Evolutionary conservation across 2,888 invertebrate species (phyloP).

Genomic region (Trisateles emortualis): DNA sequence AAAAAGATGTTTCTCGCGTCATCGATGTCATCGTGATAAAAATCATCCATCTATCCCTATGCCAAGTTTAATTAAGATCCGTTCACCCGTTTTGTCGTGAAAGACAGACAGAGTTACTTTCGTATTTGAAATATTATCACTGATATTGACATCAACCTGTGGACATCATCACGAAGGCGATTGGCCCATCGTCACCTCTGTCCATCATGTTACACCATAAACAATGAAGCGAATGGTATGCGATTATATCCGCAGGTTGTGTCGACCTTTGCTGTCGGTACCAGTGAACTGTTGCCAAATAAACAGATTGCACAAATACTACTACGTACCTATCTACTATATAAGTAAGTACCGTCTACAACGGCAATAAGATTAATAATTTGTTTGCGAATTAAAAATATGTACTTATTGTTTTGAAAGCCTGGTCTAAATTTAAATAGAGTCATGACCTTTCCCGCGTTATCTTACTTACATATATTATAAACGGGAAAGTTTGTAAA

Average conservation of each 20-base stretch:
- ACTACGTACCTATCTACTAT: not conserved
- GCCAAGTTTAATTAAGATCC: too few relatives aligned
- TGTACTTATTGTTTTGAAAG: not conserved
- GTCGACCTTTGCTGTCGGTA: conserved; percentile 52
- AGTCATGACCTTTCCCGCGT: too few relatives aligned
- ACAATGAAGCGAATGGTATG: conserved; percentile 5
- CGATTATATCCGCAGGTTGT: conserved; percentile 29
- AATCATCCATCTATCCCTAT: too few relatives aligned
- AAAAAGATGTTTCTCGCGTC: too few relatives aligned
- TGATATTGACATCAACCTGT: not conserved
- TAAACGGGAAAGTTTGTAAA: too few relatives aligned
- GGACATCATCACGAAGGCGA: not conserved
- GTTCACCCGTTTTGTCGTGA: too few relatives aligned
- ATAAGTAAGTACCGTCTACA: conserved; percentile 27
- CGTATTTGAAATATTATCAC: too few relatives aligned
- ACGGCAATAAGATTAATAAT: conserved; percentile 1
- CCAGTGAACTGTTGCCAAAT: conserved; percentile 51
- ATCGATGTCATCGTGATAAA: too few relatives aligned
- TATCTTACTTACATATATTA: too few relatives aligned
- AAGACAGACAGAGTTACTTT: too few relatives aligned
- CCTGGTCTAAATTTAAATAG: not conserved
- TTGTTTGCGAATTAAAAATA: not conserved
- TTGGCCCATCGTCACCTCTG: not conserved
- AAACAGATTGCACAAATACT: conserved; percentile 49
- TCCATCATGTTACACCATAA: conserved; percentile 3